A percentile compares a stretch with the other conserved stretches of the same genome.
Evolutionary conservation across 2,888 invertebrate genomes (phyloP).

Genomic region (Ophion slaviceki): DNA sequence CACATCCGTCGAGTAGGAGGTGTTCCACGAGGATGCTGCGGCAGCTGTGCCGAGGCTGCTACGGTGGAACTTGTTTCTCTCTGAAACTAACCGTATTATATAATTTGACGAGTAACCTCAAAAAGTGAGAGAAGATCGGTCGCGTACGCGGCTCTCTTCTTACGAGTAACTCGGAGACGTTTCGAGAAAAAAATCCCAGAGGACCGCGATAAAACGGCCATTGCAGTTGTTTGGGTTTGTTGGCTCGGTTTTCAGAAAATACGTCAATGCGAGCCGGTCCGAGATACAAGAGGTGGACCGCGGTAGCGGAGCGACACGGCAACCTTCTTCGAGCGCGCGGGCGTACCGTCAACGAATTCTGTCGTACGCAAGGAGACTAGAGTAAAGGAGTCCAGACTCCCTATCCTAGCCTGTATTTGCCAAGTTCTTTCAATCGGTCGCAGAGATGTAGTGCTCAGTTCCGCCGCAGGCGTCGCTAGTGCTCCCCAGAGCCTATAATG

Average conservation of each 20-base stretch:
- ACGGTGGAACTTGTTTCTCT: background rate
- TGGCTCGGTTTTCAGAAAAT: background rate
- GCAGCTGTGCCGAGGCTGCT: background rate
- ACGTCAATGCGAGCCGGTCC: background rate
- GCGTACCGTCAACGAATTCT: too few relatives aligned
- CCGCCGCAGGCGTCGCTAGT: too few relatives aligned
- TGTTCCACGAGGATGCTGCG: background rate
- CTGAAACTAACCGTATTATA: background rate
- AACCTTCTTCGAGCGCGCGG: background rate
- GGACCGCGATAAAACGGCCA: background rate
- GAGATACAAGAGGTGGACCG: background rate
- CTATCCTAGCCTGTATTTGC: too few relatives aligned
- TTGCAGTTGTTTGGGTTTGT: background rate
- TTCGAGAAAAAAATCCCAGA: background rate
- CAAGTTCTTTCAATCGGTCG: too few relatives aligned
- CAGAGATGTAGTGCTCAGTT: too few relatives aligned
- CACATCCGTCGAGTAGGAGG: background rate
- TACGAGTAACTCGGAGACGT: background rate
- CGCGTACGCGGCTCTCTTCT: background rate
- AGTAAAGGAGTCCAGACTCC: too few relatives aligned
- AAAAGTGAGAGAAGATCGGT: background rate
- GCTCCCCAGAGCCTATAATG: too few relatives aligned
- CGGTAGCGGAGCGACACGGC: background rate
- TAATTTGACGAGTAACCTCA: background rate
- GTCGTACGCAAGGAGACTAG: too few relatives aligned